Percentiles rank a stretch among this genome's conserved stretches.
Evolutionary conservation across 2,113 vertebrate species (phyloP).

Genomic region (Phalacrocorax brasilianus): DNA sequence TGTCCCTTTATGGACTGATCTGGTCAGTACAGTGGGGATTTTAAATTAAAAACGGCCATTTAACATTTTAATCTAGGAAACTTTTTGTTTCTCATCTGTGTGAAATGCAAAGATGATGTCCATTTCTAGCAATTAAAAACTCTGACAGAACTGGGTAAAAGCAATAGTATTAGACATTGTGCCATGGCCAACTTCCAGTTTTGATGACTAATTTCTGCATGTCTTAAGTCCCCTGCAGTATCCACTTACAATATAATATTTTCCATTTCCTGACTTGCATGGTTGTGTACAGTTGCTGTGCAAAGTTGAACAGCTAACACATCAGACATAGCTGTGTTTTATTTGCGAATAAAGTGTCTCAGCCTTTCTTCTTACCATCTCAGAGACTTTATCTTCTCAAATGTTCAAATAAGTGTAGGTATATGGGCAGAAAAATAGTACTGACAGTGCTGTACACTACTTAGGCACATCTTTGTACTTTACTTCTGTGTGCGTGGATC

Average conservation of each 20-base stretch:
- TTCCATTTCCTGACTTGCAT: constrained; percentile 63
- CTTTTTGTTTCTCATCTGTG: background rate
- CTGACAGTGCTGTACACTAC: background rate
- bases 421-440: background rate
- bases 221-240: constrained; percentile 59
- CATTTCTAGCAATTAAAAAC: constrained; percentile 27
- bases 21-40: background rate
- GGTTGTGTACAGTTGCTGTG: constrained; percentile 28
- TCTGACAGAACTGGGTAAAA: background rate
- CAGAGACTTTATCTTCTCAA: background rate
- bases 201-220: constrained; percentile 61
- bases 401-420: background rate
- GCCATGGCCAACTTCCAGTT: constrained; percentile 36
- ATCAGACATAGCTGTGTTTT: background rate
- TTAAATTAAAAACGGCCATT: background rate
- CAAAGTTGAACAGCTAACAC: background rate
- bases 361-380: background rate
- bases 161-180: background rate
- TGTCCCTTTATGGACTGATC: background rate
- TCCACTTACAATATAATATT: constrained; percentile 63
- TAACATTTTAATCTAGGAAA: background rate
- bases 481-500: background rate
- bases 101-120: background rate
- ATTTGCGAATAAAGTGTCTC: constrained; percentile 8
- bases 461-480: background rate